phyloP scores from a whole-genome alignment of 2,888 invertebrate species.

The Leptura quadrifasciata region DNA sequence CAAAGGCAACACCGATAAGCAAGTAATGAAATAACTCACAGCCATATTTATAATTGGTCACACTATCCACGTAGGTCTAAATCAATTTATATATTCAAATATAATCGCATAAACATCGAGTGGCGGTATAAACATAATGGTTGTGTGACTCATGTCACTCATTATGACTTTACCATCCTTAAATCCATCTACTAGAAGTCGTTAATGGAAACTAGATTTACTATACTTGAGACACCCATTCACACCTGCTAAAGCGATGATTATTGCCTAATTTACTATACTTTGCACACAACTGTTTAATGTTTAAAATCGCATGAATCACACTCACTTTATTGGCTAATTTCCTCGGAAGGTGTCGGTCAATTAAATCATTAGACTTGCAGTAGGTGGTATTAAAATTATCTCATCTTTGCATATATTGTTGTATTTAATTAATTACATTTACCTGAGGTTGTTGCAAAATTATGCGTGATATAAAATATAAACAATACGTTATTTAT shows the following conservation, averaged over 20 bases:
- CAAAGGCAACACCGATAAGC: constrained; percentile 39
- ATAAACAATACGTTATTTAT: no score
- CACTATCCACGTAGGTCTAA: constrained; percentile 64
- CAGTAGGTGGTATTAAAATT: background rate
- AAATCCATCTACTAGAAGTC: constrained; percentile 36
- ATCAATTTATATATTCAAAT: constrained; percentile 69
- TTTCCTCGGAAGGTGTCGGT: constrained; percentile 31
- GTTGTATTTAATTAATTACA: no score
- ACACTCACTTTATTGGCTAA: constrained; percentile 34
- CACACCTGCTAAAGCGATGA: constrained; percentile 60
- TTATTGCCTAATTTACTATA: constrained; percentile 53
- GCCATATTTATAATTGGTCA: constrained; percentile 63
- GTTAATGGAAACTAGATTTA: constrained; percentile 46
- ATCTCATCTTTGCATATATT: background rate
- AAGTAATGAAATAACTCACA: constrained; percentile 39
- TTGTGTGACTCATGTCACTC: constrained; percentile 51
- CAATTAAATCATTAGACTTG: background rate
- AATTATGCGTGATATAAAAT: no score
- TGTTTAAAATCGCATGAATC: constrained; percentile 35
- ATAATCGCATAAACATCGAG: constrained; percentile 65
- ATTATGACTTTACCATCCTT: constrained; percentile 50
- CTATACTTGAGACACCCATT: constrained; percentile 54
- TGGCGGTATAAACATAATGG: constrained; percentile 50
- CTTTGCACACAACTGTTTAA: constrained; percentile 34
- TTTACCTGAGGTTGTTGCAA: no score